phyloP scores from a whole-genome alignment of 2,113 vertebrate species.

The Xenus cinereus region DNA sequence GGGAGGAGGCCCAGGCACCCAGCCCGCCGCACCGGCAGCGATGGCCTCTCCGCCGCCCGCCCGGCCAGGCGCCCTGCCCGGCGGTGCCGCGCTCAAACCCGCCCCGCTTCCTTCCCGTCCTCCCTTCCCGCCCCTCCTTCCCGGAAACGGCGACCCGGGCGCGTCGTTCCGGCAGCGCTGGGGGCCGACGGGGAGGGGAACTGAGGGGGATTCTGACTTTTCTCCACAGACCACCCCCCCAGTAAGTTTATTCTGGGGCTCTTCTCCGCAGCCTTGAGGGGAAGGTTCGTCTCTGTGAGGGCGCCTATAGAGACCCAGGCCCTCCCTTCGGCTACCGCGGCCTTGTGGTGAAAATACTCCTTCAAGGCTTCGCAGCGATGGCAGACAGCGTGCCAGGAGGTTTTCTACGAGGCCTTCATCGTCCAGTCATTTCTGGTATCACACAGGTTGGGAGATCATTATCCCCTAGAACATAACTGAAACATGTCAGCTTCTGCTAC shows the following conservation, averaged over 20 bases:
- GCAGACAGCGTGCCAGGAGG: accelerated
- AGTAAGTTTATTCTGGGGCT: neutral
- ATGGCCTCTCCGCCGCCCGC: neutral
- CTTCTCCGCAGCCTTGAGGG: neutral
- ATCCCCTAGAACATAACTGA: neutral
- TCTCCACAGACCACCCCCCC: accelerated
- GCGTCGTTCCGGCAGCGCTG: neutral
- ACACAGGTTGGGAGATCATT: accelerated
- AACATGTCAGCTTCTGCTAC: neutral
- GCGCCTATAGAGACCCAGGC: accelerated
- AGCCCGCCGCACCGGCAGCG: neutral
- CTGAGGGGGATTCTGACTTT: neutral
- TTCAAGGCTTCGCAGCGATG: accelerated
- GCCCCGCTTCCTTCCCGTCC: neutral
- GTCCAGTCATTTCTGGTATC: neutral
- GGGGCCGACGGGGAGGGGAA: neutral
- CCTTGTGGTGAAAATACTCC: neutral
- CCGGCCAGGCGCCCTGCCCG: neutral
- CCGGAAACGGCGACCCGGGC: slow-evolving; percentile 4
- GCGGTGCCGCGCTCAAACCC: neutral
- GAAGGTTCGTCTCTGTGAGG: neutral
- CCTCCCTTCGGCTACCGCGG: accelerated
- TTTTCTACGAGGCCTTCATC: neutral
- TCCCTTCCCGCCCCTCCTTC: neutral
- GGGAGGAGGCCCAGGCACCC: neutral